phyloP scores from a whole-genome alignment of 1,140 invertebrate genomes.

The Polyergus mexicanus region DNA sequence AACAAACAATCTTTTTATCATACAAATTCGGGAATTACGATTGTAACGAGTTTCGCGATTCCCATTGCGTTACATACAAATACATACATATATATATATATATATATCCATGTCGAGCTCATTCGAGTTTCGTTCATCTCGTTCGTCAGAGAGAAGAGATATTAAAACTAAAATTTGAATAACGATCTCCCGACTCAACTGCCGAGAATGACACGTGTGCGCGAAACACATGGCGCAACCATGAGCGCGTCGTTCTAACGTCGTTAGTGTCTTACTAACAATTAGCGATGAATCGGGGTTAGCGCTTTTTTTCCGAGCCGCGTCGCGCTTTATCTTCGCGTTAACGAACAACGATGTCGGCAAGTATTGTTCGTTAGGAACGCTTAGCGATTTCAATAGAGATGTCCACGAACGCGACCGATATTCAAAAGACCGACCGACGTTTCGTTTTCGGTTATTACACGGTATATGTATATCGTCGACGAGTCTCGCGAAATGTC shows the following conservation, averaged over 20 bases:
- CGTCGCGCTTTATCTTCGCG: slow-evolving; percentile 57
- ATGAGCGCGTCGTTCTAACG: slow-evolving; percentile 57
- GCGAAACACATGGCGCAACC: slow-evolving; percentile 53
- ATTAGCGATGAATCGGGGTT: slow-evolving; percentile 77
- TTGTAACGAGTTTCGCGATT: background rate
- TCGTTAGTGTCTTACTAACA: slow-evolving; percentile 71
- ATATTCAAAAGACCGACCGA: background rate
- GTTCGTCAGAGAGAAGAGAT: background rate
- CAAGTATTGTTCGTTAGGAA: slow-evolving; percentile 61
- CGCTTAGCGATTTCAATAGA: slow-evolving; percentile 61
- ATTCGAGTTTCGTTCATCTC: background rate
- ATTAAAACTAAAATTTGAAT: slow-evolving; percentile 41
- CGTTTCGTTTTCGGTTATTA: background rate
- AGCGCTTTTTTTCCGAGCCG: slow-evolving; percentile 65
- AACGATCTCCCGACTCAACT: background rate
- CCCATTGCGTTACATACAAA: background rate
- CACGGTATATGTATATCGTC: background rate
- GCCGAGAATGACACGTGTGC: slow-evolving; percentile 24
- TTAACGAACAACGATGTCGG: slow-evolving; percentile 66
- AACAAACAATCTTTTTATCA: background rate
- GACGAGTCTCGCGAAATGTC: background rate
- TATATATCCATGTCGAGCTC: background rate
- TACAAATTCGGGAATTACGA: background rate
- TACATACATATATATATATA: background rate
- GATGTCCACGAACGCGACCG: background rate